phyloP scores from a whole-genome alignment of 2,113 vertebrate genomes.

The Ailurus styani region DNA sequence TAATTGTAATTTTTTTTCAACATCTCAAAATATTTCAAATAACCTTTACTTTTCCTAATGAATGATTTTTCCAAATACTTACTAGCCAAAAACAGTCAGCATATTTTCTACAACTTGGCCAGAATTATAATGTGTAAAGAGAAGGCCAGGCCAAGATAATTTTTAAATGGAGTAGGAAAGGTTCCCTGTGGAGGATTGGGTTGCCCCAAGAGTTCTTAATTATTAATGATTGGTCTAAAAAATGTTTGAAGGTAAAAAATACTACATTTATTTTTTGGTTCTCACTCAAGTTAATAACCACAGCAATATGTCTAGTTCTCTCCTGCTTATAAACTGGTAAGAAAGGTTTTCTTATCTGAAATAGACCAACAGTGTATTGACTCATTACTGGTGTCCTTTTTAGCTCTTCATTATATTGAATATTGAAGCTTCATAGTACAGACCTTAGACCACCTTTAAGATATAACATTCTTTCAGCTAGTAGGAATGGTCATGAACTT shows the following conservation, averaged over 20 bases:
- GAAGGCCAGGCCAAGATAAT: background rate
- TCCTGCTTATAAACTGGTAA: background rate
- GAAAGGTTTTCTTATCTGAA: background rate
- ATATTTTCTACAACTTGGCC: slow-evolving; percentile 22
- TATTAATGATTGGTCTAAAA: background rate
- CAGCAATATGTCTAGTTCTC: background rate
- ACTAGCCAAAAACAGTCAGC: slow-evolving; percentile 29
- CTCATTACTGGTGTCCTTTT: background rate
- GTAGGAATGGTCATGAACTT: background rate
- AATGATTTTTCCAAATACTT: slow-evolving; percentile 26
- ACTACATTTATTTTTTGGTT: background rate
- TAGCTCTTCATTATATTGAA: background rate
- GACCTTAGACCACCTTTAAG: background rate
- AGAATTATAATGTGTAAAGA: background rate
- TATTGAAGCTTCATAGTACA: background rate
- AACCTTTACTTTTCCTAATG: slow-evolving; percentile 50
- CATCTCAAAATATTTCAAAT: slow-evolving; percentile 13
- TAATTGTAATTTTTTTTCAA: slow-evolving; percentile 41
- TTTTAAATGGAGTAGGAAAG: background rate
- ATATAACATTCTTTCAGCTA: background rate
- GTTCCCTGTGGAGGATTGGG: background rate
- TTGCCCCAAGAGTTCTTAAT: background rate
- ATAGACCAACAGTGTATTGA: background rate
- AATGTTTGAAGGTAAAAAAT: background rate
- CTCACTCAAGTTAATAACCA: background rate